Conservation (phyloP, 2,888 invertebrate species). For the Pollenia amentaria region DNA sequence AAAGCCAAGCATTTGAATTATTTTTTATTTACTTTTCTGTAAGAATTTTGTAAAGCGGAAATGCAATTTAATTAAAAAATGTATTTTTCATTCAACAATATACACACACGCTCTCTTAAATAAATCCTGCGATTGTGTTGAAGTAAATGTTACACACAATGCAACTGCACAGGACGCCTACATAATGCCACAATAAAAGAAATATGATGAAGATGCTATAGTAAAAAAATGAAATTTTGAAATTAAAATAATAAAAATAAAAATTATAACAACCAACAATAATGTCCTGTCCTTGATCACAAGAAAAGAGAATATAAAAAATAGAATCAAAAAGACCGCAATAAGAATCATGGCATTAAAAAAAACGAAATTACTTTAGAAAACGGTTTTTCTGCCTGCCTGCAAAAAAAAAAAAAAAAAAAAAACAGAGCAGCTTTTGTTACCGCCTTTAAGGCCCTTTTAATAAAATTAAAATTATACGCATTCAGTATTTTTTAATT, state of each 20-base stretch:
- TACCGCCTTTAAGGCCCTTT: conserved; percentile 26
- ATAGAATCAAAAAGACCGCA: conserved; percentile 15
- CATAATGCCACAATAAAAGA: conserved; percentile 48
- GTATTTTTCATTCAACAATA: conserved; percentile 34
- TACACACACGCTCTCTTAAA: conserved; percentile 25
- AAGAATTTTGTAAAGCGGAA: conserved; percentile 59
- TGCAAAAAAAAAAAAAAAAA: not conserved
- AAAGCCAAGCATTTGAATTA: conserved; percentile 11
- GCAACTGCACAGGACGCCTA: conserved; percentile 61
- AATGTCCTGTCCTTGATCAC: conserved; percentile 44
- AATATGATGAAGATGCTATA: conserved; percentile 34
- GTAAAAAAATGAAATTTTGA: conserved; percentile 4
- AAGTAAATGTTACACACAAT: conserved; percentile 47
- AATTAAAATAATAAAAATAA: conserved; percentile 20
- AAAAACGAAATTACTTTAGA: conserved; percentile 26
- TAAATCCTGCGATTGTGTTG: conserved; percentile 35
- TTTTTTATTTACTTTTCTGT: conserved; percentile 29
- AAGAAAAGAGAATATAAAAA: conserved; percentile 13
- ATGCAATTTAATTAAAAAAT: conserved; percentile 71
- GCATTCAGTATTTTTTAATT: conserved; percentile 59
- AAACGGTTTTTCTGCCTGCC: conserved; percentile 20
- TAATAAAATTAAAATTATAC: conserved; percentile 68
- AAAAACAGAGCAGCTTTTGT: conserved; percentile 30
- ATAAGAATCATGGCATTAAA: conserved; percentile 18
- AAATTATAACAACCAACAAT: conserved; percentile 33